Conservation (phyloP, 2,888 invertebrate species). For the Agriopis leucophaearia region DNA sequence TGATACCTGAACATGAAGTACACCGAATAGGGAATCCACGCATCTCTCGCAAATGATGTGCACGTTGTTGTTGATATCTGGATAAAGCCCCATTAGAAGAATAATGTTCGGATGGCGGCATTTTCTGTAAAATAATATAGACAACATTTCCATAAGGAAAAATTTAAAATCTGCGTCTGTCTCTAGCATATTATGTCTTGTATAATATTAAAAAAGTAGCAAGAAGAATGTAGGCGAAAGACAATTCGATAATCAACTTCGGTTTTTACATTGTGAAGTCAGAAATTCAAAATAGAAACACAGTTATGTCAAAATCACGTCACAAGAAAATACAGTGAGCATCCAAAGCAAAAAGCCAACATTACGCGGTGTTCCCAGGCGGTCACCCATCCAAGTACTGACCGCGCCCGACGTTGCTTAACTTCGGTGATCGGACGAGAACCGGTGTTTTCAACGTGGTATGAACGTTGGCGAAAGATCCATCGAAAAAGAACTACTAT, state of each 20-base stretch:
- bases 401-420: constrained; percentile 79
- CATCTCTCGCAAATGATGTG: constrained; percentile 82
- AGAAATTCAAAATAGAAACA: not conserved
- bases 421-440: constrained; percentile 80
- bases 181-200: too few species aligned
- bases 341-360: constrained; percentile 60
- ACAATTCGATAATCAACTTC: not conserved
- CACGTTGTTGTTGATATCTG: constrained; percentile 70
- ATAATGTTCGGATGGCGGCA: constrained; percentile 84
- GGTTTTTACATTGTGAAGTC: not conserved
- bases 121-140: constrained; percentile 65
- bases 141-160: constrained; percentile 67
- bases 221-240: constrained; percentile 62
- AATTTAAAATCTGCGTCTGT: constrained; percentile 60
- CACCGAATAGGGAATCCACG: constrained; percentile 72
- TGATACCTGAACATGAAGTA: constrained; percentile 77
- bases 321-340: not conserved
- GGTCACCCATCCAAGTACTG: constrained; percentile 83
- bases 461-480: constrained; percentile 45
- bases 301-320: not conserved
- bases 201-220: too few species aligned
- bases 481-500: not conserved
- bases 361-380: constrained; percentile 77
- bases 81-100: constrained; percentile 81
- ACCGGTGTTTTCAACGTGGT: constrained; percentile 49